Conservation (phyloP, 2,113 vertebrate species). For the Bettongia penicillata region DNA sequence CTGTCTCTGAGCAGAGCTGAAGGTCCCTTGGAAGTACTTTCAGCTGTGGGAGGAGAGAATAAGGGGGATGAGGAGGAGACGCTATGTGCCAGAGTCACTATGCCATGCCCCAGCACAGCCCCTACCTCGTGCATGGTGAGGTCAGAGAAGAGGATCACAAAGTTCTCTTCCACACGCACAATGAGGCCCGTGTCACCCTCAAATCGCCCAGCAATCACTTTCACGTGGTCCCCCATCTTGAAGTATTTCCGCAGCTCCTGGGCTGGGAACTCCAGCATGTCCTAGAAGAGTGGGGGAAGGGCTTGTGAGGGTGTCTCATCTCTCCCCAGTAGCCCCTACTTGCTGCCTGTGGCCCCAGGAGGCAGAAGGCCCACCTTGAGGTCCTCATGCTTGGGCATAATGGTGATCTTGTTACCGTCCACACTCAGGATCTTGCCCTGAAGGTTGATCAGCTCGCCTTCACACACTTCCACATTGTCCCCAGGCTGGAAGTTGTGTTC, state of each 20-base stretch:
- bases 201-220: slow-evolving; percentile 95
- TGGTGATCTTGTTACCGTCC: slow-evolving; percentile 97
- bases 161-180: slow-evolving; percentile 96
- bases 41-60: slow-evolving; percentile 79
- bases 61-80: not conserved
- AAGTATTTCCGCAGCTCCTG: slow-evolving; percentile 97
- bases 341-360: rapidly evolving
- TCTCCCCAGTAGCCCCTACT: rapidly evolving
- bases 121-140: slow-evolving; percentile 96
- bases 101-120: rapidly evolving
- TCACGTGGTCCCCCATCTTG: slow-evolving; percentile 97
- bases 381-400: slow-evolving; percentile 98
- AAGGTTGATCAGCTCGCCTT: slow-evolving; percentile 96
- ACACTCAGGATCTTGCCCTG: slow-evolving; percentile 97
- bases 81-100: not conserved
- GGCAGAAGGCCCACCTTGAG: slow-evolving; percentile 87
- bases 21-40: slow-evolving; percentile 95
- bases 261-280: slow-evolving; percentile 96
- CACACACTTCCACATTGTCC: slow-evolving; percentile 97
- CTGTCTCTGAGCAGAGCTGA: slow-evolving; percentile 97
- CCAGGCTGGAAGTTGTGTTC: slow-evolving; percentile 97
- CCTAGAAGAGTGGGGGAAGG: slow-evolving; percentile 78
- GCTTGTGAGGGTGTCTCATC: not conserved
- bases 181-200: slow-evolving; percentile 97
- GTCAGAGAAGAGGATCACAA: slow-evolving; percentile 96